Base-by-base conservation (phyloP, 35 echinoderm and acorn worm species). In the Heliocidaris erythrogramma region DNA sequence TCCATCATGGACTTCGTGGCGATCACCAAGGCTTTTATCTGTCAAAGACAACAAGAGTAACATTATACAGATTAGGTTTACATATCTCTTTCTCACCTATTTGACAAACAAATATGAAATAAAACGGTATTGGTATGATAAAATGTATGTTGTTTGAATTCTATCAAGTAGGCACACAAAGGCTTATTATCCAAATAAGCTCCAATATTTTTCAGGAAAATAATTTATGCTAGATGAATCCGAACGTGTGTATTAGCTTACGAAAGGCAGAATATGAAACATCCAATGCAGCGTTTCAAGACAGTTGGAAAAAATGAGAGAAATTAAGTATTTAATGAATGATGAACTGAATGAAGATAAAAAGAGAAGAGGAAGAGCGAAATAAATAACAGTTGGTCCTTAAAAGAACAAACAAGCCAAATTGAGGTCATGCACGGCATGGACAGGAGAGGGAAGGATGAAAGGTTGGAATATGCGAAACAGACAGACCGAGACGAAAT, bases 1-100 rank as follows among this genome's bases (percentile, higher is more conserved):
- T 18, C 86, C 86, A 17, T 90, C 71, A 48, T 48, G 94, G 56
- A 49, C 88, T 29, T 95, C 94, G 48, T 24, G 30, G 60, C 47
- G 91, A 13, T 92, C 48, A 48, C 88, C 29, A 5, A 90, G 47
- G 13, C 50, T 95, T 11, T 95, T 88, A 27, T 95, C 94, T 88
- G 94, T 88, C 16, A 0, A 31, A 61, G 7, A 61, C 30, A 60
- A 32, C 90, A 31, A 56, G 30, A 53, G 42, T 1, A 89, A 47
- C 0, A 88, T 31, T n/a, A 32, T 86, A 86, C 13, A 29, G 85
- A 32, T 29, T 86, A 29, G 13, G 85, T 86, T 86, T 29, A 11
- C 13, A 0, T 86, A 86, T 24, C 85, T 86, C 27, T 86, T 14
- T 29, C 18, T 86, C 14, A 10, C 14, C 85, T 86, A 86, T 21